These are phyloP conservation scores for Nesogale talazaci DNA, from an alignment of 2,113 vertebrate genomes.

Conservation along the genomic window DNA sequence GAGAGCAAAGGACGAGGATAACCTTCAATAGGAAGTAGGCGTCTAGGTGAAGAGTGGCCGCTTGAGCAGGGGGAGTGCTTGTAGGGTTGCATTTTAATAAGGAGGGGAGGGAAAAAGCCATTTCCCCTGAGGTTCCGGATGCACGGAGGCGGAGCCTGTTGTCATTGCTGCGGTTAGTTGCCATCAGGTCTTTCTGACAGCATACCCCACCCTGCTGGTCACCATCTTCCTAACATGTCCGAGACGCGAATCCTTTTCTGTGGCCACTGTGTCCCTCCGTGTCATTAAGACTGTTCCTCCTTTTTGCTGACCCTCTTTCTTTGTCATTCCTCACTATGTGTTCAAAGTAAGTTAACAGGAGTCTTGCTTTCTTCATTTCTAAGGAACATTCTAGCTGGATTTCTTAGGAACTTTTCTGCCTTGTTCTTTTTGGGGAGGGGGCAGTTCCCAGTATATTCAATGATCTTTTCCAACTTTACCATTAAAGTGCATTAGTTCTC, in stretches of 20 bases:
- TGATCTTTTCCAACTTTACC: neutral
- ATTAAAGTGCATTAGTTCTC: neutral
- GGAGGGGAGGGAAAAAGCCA: neutral
- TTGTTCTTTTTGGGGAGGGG: neutral
- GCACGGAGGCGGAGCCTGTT: neutral
- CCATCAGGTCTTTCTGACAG: neutral
- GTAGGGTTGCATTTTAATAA: neutral
- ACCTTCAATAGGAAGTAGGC: neutral
- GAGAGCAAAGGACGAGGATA: neutral
- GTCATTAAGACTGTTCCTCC: neutral
- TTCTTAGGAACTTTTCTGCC: too few relatives aligned
- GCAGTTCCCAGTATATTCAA: neutral
- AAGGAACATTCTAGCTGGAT: neutral
- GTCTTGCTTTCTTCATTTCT: neutral
- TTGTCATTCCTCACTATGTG: neutral
- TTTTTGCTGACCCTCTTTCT: neutral
- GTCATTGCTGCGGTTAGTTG: neutral
- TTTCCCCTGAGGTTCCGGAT: neutral
- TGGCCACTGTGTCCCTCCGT: neutral
- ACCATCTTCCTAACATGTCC: neutral
- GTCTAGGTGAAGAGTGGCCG: neutral
- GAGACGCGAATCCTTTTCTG: neutral
- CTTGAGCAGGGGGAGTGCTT: neutral
- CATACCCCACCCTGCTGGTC: neutral
- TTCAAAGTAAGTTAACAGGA: neutral